Base-by-base conservation (phyloP, 1,140 invertebrate genomes). In the Babylonia areolata region DNA sequence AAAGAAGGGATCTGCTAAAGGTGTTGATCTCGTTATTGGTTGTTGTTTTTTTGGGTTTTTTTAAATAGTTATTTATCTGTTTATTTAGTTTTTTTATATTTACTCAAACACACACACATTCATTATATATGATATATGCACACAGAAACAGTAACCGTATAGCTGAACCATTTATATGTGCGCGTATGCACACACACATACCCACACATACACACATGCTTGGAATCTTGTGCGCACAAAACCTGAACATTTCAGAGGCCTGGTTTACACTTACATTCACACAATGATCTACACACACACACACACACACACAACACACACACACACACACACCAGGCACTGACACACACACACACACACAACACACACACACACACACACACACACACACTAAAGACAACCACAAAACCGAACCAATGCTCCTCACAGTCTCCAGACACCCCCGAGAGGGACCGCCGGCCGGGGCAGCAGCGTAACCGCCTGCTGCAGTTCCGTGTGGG, bases 401-500 rank as follows among this genome's bases (percentile, higher is more conserved):
- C 9, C 69, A 71, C 23, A 33, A 6, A 71, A 9, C 28, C 33
- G 46, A 9, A 51, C 11, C 1, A 12, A n/a, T 64, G 20, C 9
- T 12, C 23, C 17, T 11, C 46, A 31, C n/a, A 80, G 69, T 85
- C 85, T 23, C 84, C 83, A 23, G 88, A 89, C 75, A 88, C 88
- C 77, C 88, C 90, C 64, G 87, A 88, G 33, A 86, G 87, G 86
- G 87, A 86, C 42, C 42, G 39, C 3, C 35, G 81, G 23, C 69
- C 75, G 2, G 71, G 80, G 20, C 79, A 75, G 39, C 89, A 90
- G 75, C 86, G 88, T 40, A 90, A 87, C 37, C 90, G 91, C 33
- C 46, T 93, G 31, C 81, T 94, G 28, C 83, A 89, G 23, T 94
- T 94, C 82, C 86, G 93, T n/a, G 87, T 87, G 5, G 91, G 89